Conservation (phyloP, 2,888 invertebrate species). For the Andrena hattorfiana region DNA sequence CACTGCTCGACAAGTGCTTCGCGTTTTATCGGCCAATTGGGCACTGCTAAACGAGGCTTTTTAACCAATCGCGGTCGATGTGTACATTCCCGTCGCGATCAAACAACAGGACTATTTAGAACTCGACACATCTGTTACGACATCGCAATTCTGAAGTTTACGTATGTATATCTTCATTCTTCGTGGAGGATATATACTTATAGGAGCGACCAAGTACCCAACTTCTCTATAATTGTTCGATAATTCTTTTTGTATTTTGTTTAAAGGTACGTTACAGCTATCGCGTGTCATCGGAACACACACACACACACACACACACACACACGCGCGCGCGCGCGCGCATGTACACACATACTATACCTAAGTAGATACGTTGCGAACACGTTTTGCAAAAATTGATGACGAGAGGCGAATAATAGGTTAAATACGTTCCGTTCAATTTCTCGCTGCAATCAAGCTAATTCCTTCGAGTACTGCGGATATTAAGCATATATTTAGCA, state of each 20-base stretch:
- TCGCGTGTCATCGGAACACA: neutral
- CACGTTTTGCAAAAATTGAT: neutral
- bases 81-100: constrained; percentile 62
- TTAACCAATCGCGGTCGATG: constrained; percentile 73
- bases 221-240: neutral
- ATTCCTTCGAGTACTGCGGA: neutral
- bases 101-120: constrained; percentile 63
- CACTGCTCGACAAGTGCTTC: constrained; percentile 61
- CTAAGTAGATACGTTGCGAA: too few relatives aligned
- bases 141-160: constrained; percentile 58
- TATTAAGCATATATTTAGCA: too few relatives aligned
- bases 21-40: constrained; percentile 78
- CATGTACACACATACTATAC: too few relatives aligned
- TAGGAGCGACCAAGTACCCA: neutral
- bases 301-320: neutral
- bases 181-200: neutral
- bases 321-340: too few relatives aligned
- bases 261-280: neutral
- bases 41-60: constrained; percentile 58
- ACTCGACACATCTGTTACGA: constrained; percentile 75
- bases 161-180: constrained; percentile 16
- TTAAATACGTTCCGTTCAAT: neutral
- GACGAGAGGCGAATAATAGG: neutral
- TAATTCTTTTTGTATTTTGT: neutral
- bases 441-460: neutral